These are phyloP conservation scores for Artemia sinica DNA, from an alignment of 2,888 invertebrate genomes.

Conservation along the genomic window DNA sequence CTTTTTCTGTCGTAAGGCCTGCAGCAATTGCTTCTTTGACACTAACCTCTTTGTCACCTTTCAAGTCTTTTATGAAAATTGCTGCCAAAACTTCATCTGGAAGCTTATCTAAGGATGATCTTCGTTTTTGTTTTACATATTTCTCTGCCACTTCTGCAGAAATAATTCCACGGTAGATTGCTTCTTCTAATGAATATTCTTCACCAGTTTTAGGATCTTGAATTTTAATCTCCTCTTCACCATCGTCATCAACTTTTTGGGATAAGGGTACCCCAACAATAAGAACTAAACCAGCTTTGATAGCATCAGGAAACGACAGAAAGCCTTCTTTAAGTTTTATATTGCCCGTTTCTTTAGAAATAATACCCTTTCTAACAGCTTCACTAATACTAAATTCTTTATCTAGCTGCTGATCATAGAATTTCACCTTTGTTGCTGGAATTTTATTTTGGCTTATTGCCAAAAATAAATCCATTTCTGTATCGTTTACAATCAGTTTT, in stretches of 20 bases:
- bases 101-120: constrained; percentile 3
- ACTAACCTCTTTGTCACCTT: constrained; percentile 28
- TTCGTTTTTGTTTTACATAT: constrained; percentile 16
- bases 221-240: constrained; percentile 25
- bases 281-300: constrained; percentile 54
- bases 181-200: constrained; percentile 59
- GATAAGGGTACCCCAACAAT: constrained; percentile 53
- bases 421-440: constrained; percentile 46
- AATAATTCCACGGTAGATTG: constrained; percentile 56
- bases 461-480: constrained; percentile 47
- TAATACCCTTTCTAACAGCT: constrained; percentile 54
- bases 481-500: constrained; percentile 46
- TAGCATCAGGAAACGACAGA: constrained; percentile 51
- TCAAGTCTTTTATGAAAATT: constrained; percentile 25
- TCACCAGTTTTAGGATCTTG: constrained; percentile 61
- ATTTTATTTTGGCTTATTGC: constrained; percentile 60
- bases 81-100: constrained; percentile 25
- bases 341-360: constrained; percentile 51
- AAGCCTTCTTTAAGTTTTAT: constrained; percentile 46
- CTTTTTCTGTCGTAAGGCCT: constrained; percentile 29
- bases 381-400: constrained; percentile 49
- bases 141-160: constrained; percentile 33
- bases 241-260: constrained; percentile 16
- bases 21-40: constrained; percentile 34
- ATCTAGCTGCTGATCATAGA: constrained; percentile 50